Evolutionary conservation across 2,888 invertebrate genomes (phyloP).

Genomic region (Alentia gelatinosa): DNA sequence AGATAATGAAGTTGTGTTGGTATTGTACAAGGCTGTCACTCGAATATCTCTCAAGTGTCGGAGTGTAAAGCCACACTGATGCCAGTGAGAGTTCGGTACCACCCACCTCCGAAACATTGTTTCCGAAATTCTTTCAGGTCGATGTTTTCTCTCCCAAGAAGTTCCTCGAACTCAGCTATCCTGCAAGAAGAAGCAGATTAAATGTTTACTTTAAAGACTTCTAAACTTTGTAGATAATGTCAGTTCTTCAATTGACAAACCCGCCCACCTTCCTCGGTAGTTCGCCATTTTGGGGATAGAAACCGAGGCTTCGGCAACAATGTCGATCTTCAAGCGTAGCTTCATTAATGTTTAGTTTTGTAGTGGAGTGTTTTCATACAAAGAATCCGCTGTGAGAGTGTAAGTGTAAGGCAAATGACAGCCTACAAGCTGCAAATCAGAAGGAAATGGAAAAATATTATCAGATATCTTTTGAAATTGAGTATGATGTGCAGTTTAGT

Average conservation of each 20-base stretch:
- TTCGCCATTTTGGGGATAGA: slow-evolving; percentile 51
- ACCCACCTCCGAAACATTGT: slow-evolving; percentile 90
- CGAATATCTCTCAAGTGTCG: too few relatives aligned
- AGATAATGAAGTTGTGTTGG: too few relatives aligned
- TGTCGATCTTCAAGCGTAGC: neutral
- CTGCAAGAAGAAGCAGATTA: slow-evolving; percentile 67
- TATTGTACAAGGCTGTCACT: too few relatives aligned
- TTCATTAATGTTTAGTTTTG: neutral
- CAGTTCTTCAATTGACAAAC: slow-evolving; percentile 24
- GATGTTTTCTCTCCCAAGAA: slow-evolving; percentile 87
- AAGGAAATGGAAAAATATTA: too few relatives aligned
- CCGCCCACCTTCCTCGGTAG: slow-evolving; percentile 53
- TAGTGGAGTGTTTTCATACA: neutral
- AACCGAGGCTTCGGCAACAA: slow-evolving; percentile 38
- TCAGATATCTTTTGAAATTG: too few relatives aligned
- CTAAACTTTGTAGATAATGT: neutral
- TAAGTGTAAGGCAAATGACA: too few relatives aligned
- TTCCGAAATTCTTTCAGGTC: slow-evolving; percentile 86
- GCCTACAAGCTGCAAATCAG: too few relatives aligned
- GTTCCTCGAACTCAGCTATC: slow-evolving; percentile 89
- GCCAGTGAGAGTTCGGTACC: too few relatives aligned
- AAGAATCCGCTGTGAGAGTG: too few relatives aligned
- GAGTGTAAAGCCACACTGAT: too few relatives aligned
- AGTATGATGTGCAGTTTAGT: too few relatives aligned
- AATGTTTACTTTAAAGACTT: neutral